Base-by-base conservation (phyloP, 2,113 vertebrate species). In the Procapra przewalskii region DNA sequence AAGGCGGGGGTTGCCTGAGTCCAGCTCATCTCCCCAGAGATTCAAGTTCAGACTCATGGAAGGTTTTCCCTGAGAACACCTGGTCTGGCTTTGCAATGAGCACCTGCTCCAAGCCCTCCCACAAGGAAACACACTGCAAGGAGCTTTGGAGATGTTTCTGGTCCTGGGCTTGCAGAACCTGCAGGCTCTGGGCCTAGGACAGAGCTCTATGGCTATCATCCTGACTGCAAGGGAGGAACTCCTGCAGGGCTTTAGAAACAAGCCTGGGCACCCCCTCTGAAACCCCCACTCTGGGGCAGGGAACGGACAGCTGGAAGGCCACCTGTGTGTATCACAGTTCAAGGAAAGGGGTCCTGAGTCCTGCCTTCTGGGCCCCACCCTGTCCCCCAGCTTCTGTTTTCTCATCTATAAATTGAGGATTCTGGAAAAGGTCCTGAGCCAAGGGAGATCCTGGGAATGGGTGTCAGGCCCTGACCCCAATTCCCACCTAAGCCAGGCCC, bases 121-220 rank as follows among this genome's bases (percentile, higher is more conserved):
- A 1, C 0, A 2, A 29, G 50, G 3, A 7, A 90, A 16, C 17
- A 16, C 2, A 12, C 45, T 3, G 0, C 0, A 5, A 0, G 8
- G n/a, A 40, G 52, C 71, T 21, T 48, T 12, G 21, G 25, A 33
- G 71, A 16, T 3, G 1, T 8, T 21, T 62, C 75, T 29, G 27
- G 50, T 40, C 75, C 23, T 43, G 27, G 19, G 8, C 57, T 16
- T 13, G n/a, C 9, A 27, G 95, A 29, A 17, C n/a, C 84, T 83
- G 17, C 45, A 64, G 93, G 16, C 14, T 17, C 25, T 16, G 43
- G 55, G 36, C 55, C 50, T 11, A 11, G 33, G 57, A 33, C 33
- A 31, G 54, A 57, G 60, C 84, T 43, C 17, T 8, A 27, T 36
- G 57, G 29, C 33, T 11, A 1, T 77, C 6, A 0, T 33, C 60